Evolutionary conservation across 2,888 invertebrate genomes (phyloP).

Genomic region (Pelosia muscerda): DNA sequence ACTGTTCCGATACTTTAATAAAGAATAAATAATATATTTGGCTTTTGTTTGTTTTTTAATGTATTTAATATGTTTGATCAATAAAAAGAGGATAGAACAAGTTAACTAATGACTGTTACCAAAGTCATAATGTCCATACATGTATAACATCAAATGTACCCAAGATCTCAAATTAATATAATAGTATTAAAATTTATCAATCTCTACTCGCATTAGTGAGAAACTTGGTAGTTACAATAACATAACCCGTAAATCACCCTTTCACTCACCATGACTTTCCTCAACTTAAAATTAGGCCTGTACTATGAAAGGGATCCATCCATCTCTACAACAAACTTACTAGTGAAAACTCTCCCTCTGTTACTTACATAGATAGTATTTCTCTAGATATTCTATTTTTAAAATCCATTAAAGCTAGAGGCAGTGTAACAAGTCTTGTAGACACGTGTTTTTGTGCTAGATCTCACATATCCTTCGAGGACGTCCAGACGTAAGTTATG

Average conservation of each 20-base stretch:
- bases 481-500: background rate
- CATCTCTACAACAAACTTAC: conserved; percentile 70
- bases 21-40: no score
- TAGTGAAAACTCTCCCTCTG: conserved; percentile 57
- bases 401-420: background rate
- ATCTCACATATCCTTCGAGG: background rate
- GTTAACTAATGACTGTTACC: no score
- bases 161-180: background rate
- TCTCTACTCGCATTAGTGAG: conserved; percentile 22
- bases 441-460: background rate
- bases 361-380: conserved; percentile 43
- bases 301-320: conserved; percentile 73
- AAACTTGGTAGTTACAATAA: conserved; percentile 49
- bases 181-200: conserved; percentile 27
- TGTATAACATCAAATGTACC: background rate
- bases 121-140: background rate
- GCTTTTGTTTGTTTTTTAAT: no score
- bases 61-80: no score
- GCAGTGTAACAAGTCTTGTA: background rate
- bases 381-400: conserved; percentile 20
- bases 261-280: conserved; percentile 44
- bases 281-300: conserved; percentile 70
- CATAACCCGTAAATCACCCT: conserved; percentile 47
- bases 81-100: no score
- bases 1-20: no score